These are phyloP conservation scores for Megalurothrips usitatus DNA, from an alignment of 2,888 invertebrate species.

Conservation along the genomic window DNA sequence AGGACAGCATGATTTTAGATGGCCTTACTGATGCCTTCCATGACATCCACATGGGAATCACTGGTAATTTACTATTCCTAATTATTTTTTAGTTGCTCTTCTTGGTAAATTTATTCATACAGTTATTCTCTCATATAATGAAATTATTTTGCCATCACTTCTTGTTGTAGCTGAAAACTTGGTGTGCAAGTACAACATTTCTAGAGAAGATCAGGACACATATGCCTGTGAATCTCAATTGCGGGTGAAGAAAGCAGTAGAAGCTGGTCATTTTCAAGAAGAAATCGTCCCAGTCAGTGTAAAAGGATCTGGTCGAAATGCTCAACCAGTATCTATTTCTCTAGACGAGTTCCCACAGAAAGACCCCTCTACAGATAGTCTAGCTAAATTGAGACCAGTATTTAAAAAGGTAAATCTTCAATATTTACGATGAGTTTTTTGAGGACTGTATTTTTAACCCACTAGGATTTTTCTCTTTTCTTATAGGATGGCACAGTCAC, in stretches of 20 bases:
- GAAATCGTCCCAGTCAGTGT: conserved; percentile 68
- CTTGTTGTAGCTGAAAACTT: conserved; percentile 65
- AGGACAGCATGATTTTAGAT: conserved; percentile 64
- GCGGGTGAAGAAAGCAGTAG: conserved; percentile 58
- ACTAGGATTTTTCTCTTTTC: conserved; percentile 3
- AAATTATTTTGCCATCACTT: neutral
- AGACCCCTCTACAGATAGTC: conserved; percentile 55
- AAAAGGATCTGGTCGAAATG: conserved; percentile 48
- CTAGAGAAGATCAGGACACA: conserved; percentile 65
- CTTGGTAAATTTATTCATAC: neutral
- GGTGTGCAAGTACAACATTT: conserved; percentile 60
- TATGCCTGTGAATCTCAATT: conserved; percentile 65
- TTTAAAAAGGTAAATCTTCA: conserved; percentile 54
- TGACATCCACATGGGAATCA: conserved; percentile 73
- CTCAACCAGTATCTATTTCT: conserved; percentile 44
- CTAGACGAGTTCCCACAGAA: conserved; percentile 67
- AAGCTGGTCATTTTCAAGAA: conserved; percentile 58
- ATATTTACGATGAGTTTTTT: neutral
- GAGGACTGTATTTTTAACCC: neutral
- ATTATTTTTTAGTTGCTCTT: neutral
- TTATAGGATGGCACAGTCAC: conserved; percentile 64
- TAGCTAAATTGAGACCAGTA: conserved; percentile 60
- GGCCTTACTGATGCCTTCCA: conserved; percentile 71
- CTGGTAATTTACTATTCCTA: conserved; percentile 50
- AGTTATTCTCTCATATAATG: neutral